phyloP scores from a whole-genome alignment of 1,140 invertebrate species.

The Teleogryllus occipitalis region DNA sequence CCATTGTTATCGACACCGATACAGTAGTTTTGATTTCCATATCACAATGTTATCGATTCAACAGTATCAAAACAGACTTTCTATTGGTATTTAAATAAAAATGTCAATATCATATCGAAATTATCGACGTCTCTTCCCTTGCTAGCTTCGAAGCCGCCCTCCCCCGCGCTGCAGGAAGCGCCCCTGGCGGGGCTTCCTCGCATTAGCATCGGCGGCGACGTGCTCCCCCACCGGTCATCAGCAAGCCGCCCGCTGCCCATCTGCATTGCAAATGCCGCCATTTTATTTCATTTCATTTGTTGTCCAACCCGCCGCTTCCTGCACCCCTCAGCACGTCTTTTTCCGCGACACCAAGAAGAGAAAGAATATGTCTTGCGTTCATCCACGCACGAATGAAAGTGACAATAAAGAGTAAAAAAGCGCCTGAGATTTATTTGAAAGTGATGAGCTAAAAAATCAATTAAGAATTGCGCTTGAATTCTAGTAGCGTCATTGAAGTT shows the following conservation, averaged over 20 bases:
- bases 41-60: no score
- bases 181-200: background rate
- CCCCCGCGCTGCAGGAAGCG: background rate
- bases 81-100: no score
- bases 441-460: background rate
- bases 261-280: constrained; percentile 3
- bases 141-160: no score
- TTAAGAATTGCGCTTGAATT: background rate
- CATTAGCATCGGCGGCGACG: background rate
- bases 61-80: no score
- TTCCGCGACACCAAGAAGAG: background rate
- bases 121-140: background rate
- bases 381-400: background rate
- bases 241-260: background rate
- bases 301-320: background rate
- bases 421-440: background rate
- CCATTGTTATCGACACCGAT: no score
- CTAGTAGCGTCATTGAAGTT: no score
- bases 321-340: background rate
- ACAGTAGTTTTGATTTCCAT: no score
- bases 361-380: background rate
- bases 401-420: background rate
- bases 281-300: constrained; percentile 6
- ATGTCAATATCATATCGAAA: no score
- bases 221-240: background rate